A percentile compares a stretch with the other conserved stretches of the same genome.
Evolutionary conservation across 2,797 vertebrate species (phyloP).

Genomic region (Thripadectes ignobilis): DNA sequence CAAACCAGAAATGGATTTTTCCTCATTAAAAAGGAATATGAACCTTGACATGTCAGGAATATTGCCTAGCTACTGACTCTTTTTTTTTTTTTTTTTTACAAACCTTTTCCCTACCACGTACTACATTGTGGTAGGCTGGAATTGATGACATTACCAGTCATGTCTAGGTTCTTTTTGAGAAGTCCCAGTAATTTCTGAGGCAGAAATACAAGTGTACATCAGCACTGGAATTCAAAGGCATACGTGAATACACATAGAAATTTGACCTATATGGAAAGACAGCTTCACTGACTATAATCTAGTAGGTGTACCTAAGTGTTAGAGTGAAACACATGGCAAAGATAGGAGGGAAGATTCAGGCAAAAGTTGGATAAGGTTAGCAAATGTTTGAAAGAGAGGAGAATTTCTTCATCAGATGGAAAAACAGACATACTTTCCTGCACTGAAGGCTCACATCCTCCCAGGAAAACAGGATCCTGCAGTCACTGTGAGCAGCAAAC

Average conservation of each 20-base stretch:
- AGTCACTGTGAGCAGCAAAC: background rate
- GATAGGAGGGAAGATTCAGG: background rate
- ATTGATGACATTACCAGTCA: background rate
- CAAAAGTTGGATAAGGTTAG: background rate
- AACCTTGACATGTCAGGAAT: background rate
- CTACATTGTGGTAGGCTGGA: background rate
- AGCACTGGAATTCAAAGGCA: background rate
- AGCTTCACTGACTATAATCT: background rate
- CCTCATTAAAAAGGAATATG: background rate
- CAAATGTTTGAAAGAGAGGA: background rate
- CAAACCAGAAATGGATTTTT: background rate
- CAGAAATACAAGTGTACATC: background rate
- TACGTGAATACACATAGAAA: background rate
- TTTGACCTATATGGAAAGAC: conserved; percentile 16
- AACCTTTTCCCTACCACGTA: background rate
- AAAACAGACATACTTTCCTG: background rate
- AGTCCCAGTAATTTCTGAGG: background rate
- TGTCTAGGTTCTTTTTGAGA: background rate
- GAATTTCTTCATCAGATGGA: background rate
- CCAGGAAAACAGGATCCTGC: background rate
- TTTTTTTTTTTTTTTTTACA: background rate
- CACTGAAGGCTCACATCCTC: background rate
- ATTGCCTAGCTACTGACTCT: background rate
- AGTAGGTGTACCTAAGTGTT: background rate
- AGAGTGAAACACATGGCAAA: background rate